These are phyloP conservation scores for Hemistola chrysoprasaria DNA, from an alignment of 2,888 invertebrate genomes.

Conservation along the genomic window DNA sequence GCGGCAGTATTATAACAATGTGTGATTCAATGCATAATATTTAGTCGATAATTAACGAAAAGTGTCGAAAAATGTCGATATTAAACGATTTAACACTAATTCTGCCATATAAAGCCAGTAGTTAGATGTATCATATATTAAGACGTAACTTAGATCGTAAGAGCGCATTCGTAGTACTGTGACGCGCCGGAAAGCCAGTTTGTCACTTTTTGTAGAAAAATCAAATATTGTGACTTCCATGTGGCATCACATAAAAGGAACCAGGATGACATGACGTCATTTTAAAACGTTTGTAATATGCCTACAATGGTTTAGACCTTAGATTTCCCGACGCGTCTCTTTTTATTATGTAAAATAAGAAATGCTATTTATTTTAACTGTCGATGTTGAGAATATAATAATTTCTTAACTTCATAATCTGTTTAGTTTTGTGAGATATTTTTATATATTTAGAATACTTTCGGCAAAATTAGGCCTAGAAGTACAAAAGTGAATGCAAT, in stretches of 20 bases:
- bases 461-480: conserved; percentile 30
- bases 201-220: too few relatives aligned
- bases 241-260: too few relatives aligned
- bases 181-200: too few relatives aligned
- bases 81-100: conserved; percentile 44
- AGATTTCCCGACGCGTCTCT: too few relatives aligned
- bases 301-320: too few relatives aligned
- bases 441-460: conserved; percentile 32
- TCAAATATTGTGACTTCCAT: too few relatives aligned
- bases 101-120: conserved; percentile 54
- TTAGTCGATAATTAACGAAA: conserved; percentile 32
- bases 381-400: conserved; percentile 20
- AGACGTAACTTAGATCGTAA: conserved; percentile 31
- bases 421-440: conserved; percentile 33
- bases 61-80: conserved; percentile 32
- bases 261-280: too few relatives aligned
- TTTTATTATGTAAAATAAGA: not conserved
- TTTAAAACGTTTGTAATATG: too few relatives aligned
- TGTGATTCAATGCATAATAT: conserved; percentile 62
- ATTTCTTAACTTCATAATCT: conserved; percentile 24
- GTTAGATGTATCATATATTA: conserved; percentile 38
- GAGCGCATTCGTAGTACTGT: too few relatives aligned
- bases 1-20: conserved; percentile 71
- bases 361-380: conserved; percentile 36
- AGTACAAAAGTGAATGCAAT: conserved; percentile 50